Conservation (phyloP, 2,113 vertebrate genomes). For the Sapajus apella region DNA sequence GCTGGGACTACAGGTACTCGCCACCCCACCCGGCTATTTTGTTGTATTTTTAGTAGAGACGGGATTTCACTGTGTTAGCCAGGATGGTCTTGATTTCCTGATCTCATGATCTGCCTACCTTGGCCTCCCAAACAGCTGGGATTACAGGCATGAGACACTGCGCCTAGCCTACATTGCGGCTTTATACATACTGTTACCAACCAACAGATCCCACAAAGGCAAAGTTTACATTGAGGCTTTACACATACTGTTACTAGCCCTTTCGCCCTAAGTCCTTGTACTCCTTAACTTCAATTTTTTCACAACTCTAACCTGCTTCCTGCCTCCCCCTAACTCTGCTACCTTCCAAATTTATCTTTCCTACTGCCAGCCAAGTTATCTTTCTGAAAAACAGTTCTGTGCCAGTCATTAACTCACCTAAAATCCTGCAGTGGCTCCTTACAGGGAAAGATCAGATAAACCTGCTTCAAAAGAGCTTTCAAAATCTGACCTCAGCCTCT, state of each 20-base stretch:
- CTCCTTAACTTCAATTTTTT: neutral
- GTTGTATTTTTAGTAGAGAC: too few species aligned
- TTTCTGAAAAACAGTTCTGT: neutral
- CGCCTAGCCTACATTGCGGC: too few species aligned
- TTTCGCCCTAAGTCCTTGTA: neutral
- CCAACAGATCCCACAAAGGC: neutral
- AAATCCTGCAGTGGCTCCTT: neutral
- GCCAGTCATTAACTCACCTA: neutral
- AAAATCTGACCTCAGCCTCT: neutral
- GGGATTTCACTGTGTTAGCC: too few species aligned
- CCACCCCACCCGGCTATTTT: too few species aligned
- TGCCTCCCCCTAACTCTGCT: neutral
- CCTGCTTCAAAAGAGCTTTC: neutral
- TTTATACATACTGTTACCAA: neutral
- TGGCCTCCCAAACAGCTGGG: too few species aligned
- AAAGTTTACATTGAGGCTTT: neutral
- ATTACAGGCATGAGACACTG: too few species aligned
- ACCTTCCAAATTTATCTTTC: neutral
- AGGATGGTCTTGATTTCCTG: too few species aligned
- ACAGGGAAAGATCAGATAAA: neutral
- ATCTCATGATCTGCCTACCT: too few species aligned
- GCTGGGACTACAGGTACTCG: too few species aligned
- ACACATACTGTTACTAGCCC: neutral
- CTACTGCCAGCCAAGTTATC: neutral
- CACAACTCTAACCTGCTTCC: neutral